These are phyloP conservation scores for Panzeria rudis DNA, from an alignment of 2,888 invertebrate genomes.

Conservation along the genomic window DNA sequence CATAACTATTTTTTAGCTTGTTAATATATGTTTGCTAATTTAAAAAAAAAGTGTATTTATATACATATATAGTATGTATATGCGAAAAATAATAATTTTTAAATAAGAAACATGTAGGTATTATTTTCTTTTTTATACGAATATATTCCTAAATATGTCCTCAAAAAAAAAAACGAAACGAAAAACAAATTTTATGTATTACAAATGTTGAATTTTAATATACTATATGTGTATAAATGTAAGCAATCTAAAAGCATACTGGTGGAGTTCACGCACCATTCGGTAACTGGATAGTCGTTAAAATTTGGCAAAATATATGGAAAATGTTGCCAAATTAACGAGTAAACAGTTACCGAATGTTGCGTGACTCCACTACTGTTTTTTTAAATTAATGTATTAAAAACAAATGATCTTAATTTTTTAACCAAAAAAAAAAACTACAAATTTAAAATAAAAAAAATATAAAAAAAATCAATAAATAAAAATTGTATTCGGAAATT, in stretches of 20 bases:
- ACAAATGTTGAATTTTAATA: slow-evolving; percentile 51
- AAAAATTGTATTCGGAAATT: slow-evolving; percentile 59
- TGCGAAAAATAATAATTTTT: slow-evolving; percentile 47
- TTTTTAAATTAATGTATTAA: slow-evolving; percentile 42
- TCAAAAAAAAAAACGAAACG: slow-evolving; percentile 60
- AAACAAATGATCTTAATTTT: slow-evolving; percentile 68
- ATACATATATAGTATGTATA: slow-evolving; percentile 33
- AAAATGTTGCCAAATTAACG: too few species aligned
- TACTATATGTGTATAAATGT: slow-evolving; percentile 21
- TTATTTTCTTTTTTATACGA: slow-evolving; percentile 64
- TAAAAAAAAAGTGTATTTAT: slow-evolving; percentile 46
- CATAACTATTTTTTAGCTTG: slow-evolving; percentile 27
- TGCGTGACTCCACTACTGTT: too few species aligned
- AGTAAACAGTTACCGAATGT: too few species aligned
- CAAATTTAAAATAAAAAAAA: too few species aligned
- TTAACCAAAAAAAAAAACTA: slow-evolving; percentile 67
- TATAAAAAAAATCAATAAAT: slow-evolving; percentile 31
- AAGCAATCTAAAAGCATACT: not conserved
- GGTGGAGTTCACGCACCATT: too few species aligned
- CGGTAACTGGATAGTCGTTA: too few species aligned
- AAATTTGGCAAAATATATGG: too few species aligned
- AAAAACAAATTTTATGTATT: slow-evolving; percentile 56
- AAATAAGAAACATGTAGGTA: slow-evolving; percentile 23
- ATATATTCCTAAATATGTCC: slow-evolving; percentile 47
- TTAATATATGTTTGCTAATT: slow-evolving; percentile 27